phyloP scores from a whole-genome alignment of 2,113 vertebrate species.

The Thymallus thymallus region DNA sequence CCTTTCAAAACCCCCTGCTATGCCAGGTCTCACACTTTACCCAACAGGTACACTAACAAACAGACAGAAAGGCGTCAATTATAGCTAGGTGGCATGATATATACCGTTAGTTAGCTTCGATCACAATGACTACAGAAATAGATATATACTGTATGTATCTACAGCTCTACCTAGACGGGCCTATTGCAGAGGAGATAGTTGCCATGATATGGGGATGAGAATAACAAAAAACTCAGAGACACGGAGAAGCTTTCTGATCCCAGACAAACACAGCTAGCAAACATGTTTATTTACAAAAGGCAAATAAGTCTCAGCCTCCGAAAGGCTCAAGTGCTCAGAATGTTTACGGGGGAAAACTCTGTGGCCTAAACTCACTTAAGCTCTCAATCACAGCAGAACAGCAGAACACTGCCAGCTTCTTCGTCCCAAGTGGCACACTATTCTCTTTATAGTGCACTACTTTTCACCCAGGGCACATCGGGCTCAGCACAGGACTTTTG shows the following conservation, averaged over 20 bases:
- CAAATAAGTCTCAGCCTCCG: slow-evolving; percentile 51
- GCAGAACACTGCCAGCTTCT: background rate
- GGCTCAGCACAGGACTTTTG: background rate
- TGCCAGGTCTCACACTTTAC: background rate
- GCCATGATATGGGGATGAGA: background rate
- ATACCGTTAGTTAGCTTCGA: background rate
- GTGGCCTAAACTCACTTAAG: slow-evolving; percentile 59
- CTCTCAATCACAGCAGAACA: slow-evolving; percentile 45
- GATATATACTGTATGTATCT: background rate
- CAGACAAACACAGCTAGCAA: slow-evolving; percentile 26
- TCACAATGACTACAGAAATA: background rate
- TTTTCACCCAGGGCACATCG: too few species aligned
- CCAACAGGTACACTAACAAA: background rate
- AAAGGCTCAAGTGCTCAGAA: slow-evolving; percentile 58
- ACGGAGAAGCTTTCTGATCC: background rate
- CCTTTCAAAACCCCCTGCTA: background rate
- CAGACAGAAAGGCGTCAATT: background rate
- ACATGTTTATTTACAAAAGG: slow-evolving; percentile 61
- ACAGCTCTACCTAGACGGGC: background rate
- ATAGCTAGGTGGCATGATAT: background rate
- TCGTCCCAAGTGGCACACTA: too few species aligned
- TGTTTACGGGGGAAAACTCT: slow-evolving; percentile 50
- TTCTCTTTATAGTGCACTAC: too few species aligned
- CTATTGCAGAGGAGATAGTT: too few species aligned
- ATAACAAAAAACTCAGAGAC: background rate